Conservation (phyloP, 1,140 invertebrate genomes). For the Drosophila neocordata region DNA sequence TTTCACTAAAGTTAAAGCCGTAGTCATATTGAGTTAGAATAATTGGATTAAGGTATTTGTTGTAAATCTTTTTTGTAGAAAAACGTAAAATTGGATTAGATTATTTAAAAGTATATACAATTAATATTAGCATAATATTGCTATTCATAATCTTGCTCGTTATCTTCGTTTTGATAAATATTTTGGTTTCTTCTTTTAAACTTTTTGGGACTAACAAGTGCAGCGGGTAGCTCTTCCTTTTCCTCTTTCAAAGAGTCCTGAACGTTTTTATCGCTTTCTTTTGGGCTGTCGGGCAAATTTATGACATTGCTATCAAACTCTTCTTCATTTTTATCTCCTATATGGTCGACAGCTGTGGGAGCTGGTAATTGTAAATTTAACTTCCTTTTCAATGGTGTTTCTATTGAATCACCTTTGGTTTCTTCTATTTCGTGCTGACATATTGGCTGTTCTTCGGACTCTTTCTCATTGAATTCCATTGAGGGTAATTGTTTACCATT, state of each 20-base stretch:
- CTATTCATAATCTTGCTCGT: conserved; percentile 14
- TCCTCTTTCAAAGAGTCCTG: neutral
- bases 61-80: neutral
- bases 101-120: no score
- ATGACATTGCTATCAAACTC: conserved; percentile 32
- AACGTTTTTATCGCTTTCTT: conserved; percentile 5
- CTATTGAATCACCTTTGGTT: neutral
- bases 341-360: conserved; percentile 15
- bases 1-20: no score
- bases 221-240: neutral
- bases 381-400: conserved; percentile 48
- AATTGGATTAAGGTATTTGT: neutral
- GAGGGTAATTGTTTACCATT: conserved; percentile 64
- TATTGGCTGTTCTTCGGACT: neutral
- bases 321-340: neutral
- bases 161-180: conserved; percentile 73
- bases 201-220: conserved; percentile 66
- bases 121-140: neutral
- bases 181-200: conserved; percentile 83
- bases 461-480: neutral
- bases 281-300: conserved; percentile 31
- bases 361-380: conserved; percentile 53
- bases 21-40: neutral
- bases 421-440: neutral
- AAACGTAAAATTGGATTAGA: neutral